Percentiles rank a stretch among this genome's conserved stretches.
These are phyloP conservation scores for Mantis religiosa DNA, from an alignment of 2,888 invertebrate genomes.

Conservation along the genomic window DNA sequence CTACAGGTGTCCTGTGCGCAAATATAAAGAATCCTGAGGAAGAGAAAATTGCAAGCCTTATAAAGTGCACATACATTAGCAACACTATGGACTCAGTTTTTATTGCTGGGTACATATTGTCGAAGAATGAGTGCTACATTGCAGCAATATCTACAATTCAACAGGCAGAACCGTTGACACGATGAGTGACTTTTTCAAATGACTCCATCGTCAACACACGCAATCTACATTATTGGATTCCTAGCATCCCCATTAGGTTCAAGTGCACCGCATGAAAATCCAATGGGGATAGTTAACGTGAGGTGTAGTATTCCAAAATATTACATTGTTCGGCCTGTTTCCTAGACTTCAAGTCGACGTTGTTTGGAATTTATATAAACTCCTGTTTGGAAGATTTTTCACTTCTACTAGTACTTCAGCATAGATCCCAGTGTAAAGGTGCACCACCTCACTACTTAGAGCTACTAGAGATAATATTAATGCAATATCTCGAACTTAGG, in stretches of 20 bases:
- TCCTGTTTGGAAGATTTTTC: not conserved
- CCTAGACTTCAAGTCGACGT: not conserved
- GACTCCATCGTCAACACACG: no score
- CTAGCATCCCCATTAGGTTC: not conserved
- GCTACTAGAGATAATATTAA: no score
- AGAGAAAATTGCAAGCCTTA: not conserved
- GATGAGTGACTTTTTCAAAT: not conserved
- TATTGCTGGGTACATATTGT: no score
- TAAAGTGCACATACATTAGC: not conserved
- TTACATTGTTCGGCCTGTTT: not conserved
- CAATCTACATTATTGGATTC: not conserved
- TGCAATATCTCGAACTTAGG: no score
- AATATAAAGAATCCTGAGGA: not conserved
- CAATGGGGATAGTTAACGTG: not conserved
- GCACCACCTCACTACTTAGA: no score
- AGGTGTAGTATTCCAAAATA: not conserved
- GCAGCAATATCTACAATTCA: no score
- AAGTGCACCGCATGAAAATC: not conserved
- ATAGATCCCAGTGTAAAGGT: no score
- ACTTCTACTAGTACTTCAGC: not conserved
- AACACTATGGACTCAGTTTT: not conserved
- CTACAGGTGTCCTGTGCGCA: not conserved
- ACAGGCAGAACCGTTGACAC: not conserved
- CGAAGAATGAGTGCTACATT: no score
- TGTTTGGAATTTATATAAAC: not conserved